These are phyloP conservation scores for Synanceia verrucosa DNA, from an alignment of 2,797 vertebrate genomes.

Conservation along the genomic window DNA sequence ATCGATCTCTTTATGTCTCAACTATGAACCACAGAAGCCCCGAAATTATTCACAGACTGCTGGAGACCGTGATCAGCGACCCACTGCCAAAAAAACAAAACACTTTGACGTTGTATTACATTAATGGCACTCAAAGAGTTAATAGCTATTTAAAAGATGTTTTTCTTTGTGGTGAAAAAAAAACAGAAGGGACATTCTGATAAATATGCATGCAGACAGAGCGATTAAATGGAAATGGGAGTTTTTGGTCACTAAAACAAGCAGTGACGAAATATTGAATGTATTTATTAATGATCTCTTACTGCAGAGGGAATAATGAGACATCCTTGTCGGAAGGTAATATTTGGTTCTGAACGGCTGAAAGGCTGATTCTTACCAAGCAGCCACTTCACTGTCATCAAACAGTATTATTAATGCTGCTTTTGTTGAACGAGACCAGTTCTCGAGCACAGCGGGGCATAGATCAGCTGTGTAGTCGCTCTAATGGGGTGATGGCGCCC, in stretches of 20 bases:
- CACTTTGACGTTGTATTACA: too few relatives aligned
- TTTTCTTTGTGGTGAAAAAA: not conserved
- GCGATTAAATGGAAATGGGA: constrained; percentile 1
- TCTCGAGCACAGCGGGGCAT: constrained; percentile 44
- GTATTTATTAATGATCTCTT: constrained; percentile 31
- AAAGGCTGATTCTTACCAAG: constrained; percentile 26
- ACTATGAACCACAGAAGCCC: too few relatives aligned
- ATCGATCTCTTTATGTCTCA: too few relatives aligned
- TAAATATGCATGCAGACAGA: constrained; percentile 6
- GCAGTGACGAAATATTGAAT: constrained; percentile 21
- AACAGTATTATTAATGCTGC: constrained; percentile 54
- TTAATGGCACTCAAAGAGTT: too few relatives aligned
- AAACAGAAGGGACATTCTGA: not conserved
- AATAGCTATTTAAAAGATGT: not conserved
- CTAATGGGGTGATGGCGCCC: constrained; percentile 48
- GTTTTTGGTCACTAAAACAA: constrained; percentile 37
- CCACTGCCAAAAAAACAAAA: too few relatives aligned
- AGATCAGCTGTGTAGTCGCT: constrained; percentile 39
- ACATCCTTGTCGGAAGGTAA: constrained; percentile 14
- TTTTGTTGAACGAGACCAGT: constrained; percentile 46
- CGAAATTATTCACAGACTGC: too few relatives aligned
- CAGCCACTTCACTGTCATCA: constrained; percentile 49
- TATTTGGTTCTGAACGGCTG: constrained; percentile 21
- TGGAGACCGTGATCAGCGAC: too few relatives aligned
- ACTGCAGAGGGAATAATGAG: constrained; percentile 12